Percentiles rank a stretch among this genome's conserved stretches.
phyloP scores from a whole-genome alignment of 2,888 invertebrate species.

The Agrochola macilenta region DNA sequence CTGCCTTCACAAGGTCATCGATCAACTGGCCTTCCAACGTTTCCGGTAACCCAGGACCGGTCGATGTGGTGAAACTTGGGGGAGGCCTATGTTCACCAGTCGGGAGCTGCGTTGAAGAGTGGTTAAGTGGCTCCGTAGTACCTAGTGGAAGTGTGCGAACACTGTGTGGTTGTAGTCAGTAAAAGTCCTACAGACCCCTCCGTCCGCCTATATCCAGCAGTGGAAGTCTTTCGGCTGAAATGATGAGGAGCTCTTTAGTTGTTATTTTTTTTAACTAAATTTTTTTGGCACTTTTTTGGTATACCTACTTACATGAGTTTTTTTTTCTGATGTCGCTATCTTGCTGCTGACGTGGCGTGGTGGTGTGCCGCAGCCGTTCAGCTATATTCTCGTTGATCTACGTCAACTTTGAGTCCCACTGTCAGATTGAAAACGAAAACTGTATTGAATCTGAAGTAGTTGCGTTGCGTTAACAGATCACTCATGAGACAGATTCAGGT shows the following conservation, averaged over 20 bases:
- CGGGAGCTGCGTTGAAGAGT: too few species aligned
- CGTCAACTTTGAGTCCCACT: not conserved
- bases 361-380: not conserved
- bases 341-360: not conserved
- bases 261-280: not conserved
- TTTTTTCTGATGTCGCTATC: not conserved
- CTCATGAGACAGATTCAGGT: not conserved
- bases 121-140: too few species aligned
- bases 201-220: too few species aligned
- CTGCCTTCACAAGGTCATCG: not conserved
- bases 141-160: rapidly evolving
- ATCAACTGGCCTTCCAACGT: not conserved
- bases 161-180: too few species aligned
- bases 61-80: not conserved
- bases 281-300: not conserved
- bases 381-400: too few species aligned
- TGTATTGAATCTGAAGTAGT: not conserved
- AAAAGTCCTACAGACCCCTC: too few species aligned
- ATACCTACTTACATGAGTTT: not conserved
- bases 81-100: not conserved
- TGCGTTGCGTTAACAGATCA: not conserved
- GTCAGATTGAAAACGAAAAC: not conserved
- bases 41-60: not conserved
- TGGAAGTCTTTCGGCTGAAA: not conserved
- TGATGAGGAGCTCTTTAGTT: not conserved